phyloP scores from a whole-genome alignment of 1,140 invertebrate genomes.

The Microplitis mediator region DNA sequence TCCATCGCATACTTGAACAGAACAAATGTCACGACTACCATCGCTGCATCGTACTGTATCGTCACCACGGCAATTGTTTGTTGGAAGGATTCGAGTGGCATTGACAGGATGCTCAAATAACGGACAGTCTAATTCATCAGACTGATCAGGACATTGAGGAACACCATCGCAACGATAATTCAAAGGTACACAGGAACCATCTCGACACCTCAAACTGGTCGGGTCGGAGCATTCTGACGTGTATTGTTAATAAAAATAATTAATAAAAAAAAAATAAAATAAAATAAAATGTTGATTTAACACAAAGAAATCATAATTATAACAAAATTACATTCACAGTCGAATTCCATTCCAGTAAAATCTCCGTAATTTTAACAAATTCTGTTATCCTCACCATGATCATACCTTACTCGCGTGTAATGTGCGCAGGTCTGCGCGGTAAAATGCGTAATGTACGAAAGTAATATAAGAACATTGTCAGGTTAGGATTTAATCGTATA shows the following conservation, averaged over 20 bases:
- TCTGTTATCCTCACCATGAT: too few species aligned
- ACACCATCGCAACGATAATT: conserved; percentile 58
- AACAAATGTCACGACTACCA: conserved; percentile 54
- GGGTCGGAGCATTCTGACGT: conserved; percentile 45
- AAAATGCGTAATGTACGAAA: too few species aligned
- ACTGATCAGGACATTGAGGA: conserved; percentile 62
- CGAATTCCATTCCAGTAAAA: too few species aligned
- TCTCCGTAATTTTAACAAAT: too few species aligned
- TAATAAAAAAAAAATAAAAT: conserved; percentile 29
- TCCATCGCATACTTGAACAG: conserved; percentile 61
- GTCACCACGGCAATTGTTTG: conserved; percentile 58
- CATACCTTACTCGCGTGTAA: too few species aligned
- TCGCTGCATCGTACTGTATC: conserved; percentile 56
- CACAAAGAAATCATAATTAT: conserved; percentile 24
- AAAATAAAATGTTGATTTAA: conserved; percentile 37
- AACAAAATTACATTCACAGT: conserved; percentile 2
- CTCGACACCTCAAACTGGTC: conserved; percentile 48
- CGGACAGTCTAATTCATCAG: conserved; percentile 61
- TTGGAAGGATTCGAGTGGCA: background rate
- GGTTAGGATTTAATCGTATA: too few species aligned
- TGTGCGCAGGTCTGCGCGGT: too few species aligned
- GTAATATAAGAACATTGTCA: too few species aligned
- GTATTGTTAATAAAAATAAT: conserved; percentile 9
- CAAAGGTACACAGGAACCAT: conserved; percentile 64
- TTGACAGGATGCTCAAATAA: background rate